Conservation (phyloP, 2,797 vertebrate genomes). For the Paratrypauchen microcephalus region DNA sequence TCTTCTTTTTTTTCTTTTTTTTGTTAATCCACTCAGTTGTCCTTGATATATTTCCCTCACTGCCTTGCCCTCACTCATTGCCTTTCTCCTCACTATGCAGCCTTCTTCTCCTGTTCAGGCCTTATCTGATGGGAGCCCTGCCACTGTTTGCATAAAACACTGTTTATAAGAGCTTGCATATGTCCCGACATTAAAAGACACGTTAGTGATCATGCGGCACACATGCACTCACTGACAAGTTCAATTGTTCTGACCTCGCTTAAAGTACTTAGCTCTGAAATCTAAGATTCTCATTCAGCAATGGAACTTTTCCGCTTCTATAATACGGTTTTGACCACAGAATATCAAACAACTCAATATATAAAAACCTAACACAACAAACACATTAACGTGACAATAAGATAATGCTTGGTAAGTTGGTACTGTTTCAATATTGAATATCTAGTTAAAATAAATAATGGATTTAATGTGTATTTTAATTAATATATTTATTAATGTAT, state of each 20-base stretch:
- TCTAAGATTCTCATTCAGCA: conserved; percentile 55
- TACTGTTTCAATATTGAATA: too few relatives aligned
- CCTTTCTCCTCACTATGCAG: conserved; percentile 55
- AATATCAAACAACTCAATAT: too few relatives aligned
- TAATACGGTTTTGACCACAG: conserved; percentile 13
- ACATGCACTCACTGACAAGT: conserved; percentile 37
- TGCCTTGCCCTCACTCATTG: conserved; percentile 54
- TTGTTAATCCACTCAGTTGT: conserved; percentile 39
- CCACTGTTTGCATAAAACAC: conserved; percentile 82
- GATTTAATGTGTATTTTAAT: background rate
- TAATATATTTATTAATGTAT: background rate
- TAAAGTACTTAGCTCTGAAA: conserved; percentile 48
- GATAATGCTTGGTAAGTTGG: too few relatives aligned
- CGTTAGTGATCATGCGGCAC: conserved; percentile 34
- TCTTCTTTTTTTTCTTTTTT: background rate
- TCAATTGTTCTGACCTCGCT: conserved; percentile 52
- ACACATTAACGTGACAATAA: background rate
- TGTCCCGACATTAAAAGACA: conserved; percentile 79
- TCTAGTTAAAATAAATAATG: too few relatives aligned
- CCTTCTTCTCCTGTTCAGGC: conserved; percentile 69
- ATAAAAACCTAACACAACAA: background rate
- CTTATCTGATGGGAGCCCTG: conserved; percentile 81
- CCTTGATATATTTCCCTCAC: conserved; percentile 47
- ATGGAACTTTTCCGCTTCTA: conserved; percentile 38
- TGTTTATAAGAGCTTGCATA: conserved; percentile 82